Evolutionary conservation across 1,140 invertebrate genomes (phyloP), one percentile per base, ranked within the genome.

Genomic region (Magallana gigas): DNA sequence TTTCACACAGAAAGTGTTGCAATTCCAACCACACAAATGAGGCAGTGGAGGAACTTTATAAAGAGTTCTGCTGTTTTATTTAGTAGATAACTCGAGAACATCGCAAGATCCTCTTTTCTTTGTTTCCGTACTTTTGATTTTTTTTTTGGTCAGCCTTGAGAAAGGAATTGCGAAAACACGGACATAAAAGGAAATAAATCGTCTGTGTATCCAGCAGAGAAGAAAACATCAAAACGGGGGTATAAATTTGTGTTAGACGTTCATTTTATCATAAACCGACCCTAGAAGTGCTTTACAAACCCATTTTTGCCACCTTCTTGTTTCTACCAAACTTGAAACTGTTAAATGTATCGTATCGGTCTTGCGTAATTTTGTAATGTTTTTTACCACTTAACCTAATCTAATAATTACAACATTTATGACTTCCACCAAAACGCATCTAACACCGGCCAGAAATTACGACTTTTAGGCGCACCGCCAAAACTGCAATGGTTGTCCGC

Each of bases 401-500:
- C 68, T 76, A 57, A 85, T 85, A 71, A 85, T 71, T 76, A 85
- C 36, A 76, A 64, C 62, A 76, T 85, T 85, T 85, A 85, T 85
- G 36, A 58, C 84, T 76, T 14, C 48, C 48, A 71, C 62, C 84
- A 88, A 87, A 88, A 88, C 87, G 48, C 83, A 85, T 88, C 87
- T 85, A 76, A 62, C 87, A 88, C 87, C 57, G 68, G 64, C 68
- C 23, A 36, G 36, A 59, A 71, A 80, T 58, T 64, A 80, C 64
- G 84, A 62, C 83, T 83, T 85, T 83, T 64, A 88, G 83, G 87
- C 84, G 87, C 83, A 85, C 76, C 76, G 83, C 87, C 87, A 58
- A 88, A 57, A 84, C 68, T 80, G 64, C 57, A 29, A 76, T 68
- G 83, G 56, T 84, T 84, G 83, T 83, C 87, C 83, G 57, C 87